Conservation (phyloP, 2,888 invertebrate genomes). For the Drepana falcataria region DNA sequence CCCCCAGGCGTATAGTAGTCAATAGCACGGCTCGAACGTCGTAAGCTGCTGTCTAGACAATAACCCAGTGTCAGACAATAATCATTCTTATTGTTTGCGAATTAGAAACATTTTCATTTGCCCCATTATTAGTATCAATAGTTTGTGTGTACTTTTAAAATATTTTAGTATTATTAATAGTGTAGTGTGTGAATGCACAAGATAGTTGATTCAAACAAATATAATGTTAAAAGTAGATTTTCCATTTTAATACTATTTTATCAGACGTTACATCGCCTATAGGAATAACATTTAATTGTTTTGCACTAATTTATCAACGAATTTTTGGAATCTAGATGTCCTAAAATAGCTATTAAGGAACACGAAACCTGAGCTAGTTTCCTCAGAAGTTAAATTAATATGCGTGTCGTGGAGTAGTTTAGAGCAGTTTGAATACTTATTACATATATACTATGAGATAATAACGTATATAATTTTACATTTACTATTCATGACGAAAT, state of each 20-base stretch:
- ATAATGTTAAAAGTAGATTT: background rate
- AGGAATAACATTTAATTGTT: background rate
- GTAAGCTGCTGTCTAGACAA: slow-evolving; percentile 76
- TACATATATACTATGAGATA: too few relatives aligned
- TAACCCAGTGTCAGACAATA: slow-evolving; percentile 79
- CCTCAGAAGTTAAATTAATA: background rate
- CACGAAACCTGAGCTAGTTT: background rate
- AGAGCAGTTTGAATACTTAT: too few relatives aligned
- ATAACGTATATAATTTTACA: too few relatives aligned
- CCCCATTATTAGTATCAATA: slow-evolving; percentile 30
- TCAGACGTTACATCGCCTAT: background rate
- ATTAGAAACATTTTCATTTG: slow-evolving; percentile 47
- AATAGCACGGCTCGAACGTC: slow-evolving; percentile 58
- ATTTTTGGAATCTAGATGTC: background rate
- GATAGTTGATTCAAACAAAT: background rate
- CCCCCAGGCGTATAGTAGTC: slow-evolving; percentile 43
- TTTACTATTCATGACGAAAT: too few relatives aligned
- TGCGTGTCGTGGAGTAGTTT: too few relatives aligned
- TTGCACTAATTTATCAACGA: background rate
- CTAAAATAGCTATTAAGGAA: background rate
- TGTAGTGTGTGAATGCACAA: slow-evolving; percentile 3
- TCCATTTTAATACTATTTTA: slow-evolving; percentile 11
- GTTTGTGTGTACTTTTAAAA: slow-evolving; percentile 11
- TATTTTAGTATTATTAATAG: slow-evolving; percentile 8
- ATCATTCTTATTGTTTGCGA: slow-evolving; percentile 70